Percentiles rank a stretch among this genome's conserved stretches.
Conservation (phyloP, 2,888 invertebrate species). For the Drosophila koepferae region DNA sequence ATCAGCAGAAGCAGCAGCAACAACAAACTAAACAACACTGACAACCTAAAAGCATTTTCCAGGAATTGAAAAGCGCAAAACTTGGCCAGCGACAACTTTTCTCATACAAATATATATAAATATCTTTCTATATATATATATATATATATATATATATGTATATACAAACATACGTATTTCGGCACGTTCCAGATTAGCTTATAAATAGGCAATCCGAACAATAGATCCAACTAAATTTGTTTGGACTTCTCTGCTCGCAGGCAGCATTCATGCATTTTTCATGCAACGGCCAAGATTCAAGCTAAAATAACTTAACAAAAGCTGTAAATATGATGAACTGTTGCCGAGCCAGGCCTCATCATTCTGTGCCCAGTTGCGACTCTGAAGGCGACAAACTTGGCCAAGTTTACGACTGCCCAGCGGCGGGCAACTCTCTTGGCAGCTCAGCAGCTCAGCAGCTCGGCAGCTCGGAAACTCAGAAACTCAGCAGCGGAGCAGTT, state of each 20-base stretch:
- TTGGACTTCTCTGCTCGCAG: conserved; percentile 1
- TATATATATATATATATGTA: not conserved
- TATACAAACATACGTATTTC: conserved; percentile 10
- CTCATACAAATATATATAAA: conserved; percentile 30
- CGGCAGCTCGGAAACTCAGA: conserved; percentile 31
- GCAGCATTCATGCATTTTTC: conserved; percentile 68
- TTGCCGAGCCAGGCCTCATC: conserved; percentile 44
- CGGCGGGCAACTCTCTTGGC: conserved; percentile 30
- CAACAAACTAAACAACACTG: not conserved
- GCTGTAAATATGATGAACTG: conserved; percentile 77
- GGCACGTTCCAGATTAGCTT: conserved; percentile 65
- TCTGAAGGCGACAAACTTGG: conserved; percentile 64
- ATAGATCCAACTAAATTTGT: conserved; percentile 39
- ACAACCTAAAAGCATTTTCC: conserved; percentile 9
- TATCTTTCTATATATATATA: too few relatives aligned
- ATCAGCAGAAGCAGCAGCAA: not conserved
- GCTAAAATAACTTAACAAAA: conserved; percentile 76
- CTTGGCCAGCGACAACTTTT: conserved; percentile 51
- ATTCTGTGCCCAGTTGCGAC: conserved; percentile 58
- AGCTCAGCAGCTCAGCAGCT: conserved; percentile 13
- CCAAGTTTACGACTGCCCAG: conserved; percentile 70
- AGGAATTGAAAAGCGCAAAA: conserved; percentile 47
- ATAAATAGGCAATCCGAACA: conserved; percentile 73
- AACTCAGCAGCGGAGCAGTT: conserved; percentile 42
- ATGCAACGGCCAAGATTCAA: conserved; percentile 53